These are phyloP conservation scores for Lepidochrysops patricia DNA, from an alignment of 2,888 invertebrate species.

Conservation along the genomic window DNA sequence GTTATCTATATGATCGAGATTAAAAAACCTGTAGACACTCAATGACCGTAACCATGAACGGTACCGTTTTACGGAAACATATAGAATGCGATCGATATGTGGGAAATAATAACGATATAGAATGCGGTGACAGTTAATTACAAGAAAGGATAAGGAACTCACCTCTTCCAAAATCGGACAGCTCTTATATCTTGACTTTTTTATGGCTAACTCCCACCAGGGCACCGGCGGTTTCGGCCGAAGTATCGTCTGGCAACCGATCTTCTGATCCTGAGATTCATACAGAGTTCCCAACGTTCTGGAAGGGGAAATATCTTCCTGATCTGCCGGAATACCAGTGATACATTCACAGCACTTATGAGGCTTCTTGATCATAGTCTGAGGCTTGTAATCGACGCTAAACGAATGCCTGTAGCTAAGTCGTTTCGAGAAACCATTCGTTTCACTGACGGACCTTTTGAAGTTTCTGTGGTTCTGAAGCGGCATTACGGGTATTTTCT, in stretches of 20 bases:
- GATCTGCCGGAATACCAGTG: conserved; percentile 60
- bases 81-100: background rate
- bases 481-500: conserved; percentile 63
- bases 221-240: conserved; percentile 83
- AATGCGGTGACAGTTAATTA: background rate
- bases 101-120: background rate
- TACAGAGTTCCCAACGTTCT: conserved; percentile 67
- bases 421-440: conserved; percentile 61
- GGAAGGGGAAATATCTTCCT: conserved; percentile 45
- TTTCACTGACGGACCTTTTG: conserved; percentile 64
- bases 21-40: background rate
- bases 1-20: background rate
- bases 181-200: conserved; percentile 85
- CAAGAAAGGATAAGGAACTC: conserved; percentile 30
- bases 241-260: conserved; percentile 79
- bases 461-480: conserved; percentile 63
- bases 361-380: conserved; percentile 44
- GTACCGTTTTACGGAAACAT: background rate
- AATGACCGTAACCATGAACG: background rate
- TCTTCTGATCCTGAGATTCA: conserved; percentile 77
- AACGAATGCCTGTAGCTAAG: conserved; percentile 68
- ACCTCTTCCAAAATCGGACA: conserved; percentile 86
- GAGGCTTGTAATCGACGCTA: conserved; percentile 57
- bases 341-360: conserved; percentile 70
- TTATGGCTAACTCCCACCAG: conserved; percentile 92